These are phyloP conservation scores for Theonella swinhoei DNA, from an alignment of 37 sponge, comb jelly and placozoan genomes.

Conservation along the genomic window DNA sequence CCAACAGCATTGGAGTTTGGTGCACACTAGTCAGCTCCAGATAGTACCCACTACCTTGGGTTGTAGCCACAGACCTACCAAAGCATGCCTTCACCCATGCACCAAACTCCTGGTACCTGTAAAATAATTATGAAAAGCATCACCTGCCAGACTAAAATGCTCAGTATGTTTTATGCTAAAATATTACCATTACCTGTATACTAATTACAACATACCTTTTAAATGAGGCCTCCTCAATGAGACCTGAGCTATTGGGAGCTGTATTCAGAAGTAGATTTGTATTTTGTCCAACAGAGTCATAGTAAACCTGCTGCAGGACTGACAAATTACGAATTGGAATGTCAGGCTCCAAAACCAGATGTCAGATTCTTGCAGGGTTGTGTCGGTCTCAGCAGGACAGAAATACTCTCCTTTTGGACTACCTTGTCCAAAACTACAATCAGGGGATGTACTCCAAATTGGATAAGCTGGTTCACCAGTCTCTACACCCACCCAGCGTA, in stretches of 20 bases:
- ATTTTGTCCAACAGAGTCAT: slow-evolving; percentile 45
- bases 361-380: slow-evolving; percentile 38
- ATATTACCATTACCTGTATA: too few relatives aligned
- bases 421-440: slow-evolving; percentile 32
- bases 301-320: slow-evolving; percentile 42
- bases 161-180: too few relatives aligned
- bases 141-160: too few relatives aligned
- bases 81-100: neutral
- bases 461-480: slow-evolving; percentile 48
- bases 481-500: slow-evolving; percentile 68
- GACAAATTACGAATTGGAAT: slow-evolving; percentile 9
- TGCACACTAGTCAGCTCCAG: neutral
- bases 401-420: slow-evolving; percentile 33
- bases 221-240: slow-evolving; percentile 7
- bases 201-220: too few relatives aligned
- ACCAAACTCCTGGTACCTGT: neutral
- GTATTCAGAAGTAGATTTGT: slow-evolving; percentile 34
- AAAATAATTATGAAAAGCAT: too few relatives aligned
- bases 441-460: slow-evolving; percentile 48
- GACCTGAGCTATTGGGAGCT: slow-evolving; percentile 31
- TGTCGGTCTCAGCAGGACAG: slow-evolving; percentile 70
- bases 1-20: neutral
- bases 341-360: slow-evolving; percentile 48
- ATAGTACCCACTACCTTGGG: neutral
- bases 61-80: neutral